Evolutionary conservation across 2,797 vertebrate genomes (phyloP).

Genomic region (Tokudaia muenninki): DNA sequence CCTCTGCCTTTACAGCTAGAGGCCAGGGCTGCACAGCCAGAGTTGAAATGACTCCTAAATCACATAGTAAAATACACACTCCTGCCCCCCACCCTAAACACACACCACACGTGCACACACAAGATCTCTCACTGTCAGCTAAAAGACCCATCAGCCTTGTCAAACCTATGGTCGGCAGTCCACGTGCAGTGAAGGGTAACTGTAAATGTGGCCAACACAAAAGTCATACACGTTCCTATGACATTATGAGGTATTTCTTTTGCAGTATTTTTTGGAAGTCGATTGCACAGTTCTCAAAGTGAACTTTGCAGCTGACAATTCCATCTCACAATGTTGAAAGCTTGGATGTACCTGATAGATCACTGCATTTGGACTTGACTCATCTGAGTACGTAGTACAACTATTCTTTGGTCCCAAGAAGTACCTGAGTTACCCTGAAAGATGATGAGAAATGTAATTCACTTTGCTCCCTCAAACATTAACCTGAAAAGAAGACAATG

Average conservation of each 20-base stretch:
- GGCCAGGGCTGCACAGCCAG: background rate
- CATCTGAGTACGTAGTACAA: background rate
- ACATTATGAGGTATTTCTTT: background rate
- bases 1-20: background rate
- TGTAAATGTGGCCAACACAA: background rate
- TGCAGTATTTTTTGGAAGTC: background rate
- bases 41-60: background rate
- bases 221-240: background rate
- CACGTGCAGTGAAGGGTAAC: background rate
- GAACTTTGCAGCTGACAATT: background rate
- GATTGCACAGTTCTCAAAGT: background rate
- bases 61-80: background rate
- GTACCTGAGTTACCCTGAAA: background rate
- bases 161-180: background rate
- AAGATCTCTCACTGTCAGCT: background rate
- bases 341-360: too few relatives aligned
- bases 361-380: background rate
- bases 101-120: accelerated
- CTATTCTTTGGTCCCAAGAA: background rate
- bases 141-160: background rate
- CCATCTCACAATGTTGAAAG: background rate
- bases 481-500: background rate
- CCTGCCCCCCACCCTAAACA: background rate
- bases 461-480: background rate
- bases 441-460: background rate